Base-by-base conservation (phyloP, 2,113 vertebrate genomes). In the Eublepharis macularius region DNA sequence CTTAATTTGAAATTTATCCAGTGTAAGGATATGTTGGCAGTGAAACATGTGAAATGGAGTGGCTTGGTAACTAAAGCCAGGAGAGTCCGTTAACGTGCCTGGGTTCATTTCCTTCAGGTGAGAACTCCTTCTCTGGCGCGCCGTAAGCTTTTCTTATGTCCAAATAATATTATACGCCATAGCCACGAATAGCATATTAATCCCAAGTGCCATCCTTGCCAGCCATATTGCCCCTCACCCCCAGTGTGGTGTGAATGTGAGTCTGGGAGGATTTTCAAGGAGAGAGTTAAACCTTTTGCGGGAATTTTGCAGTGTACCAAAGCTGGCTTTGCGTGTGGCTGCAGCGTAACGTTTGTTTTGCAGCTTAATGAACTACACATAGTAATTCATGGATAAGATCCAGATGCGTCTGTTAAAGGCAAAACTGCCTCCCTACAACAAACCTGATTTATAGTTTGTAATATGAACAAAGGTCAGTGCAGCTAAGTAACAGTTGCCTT, bases 1-100 rank as follows among this genome's bases (percentile, higher is more conserved):
- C 51, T 60, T 86, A 84, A 86, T 82, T 73, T 47, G 84, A 80
- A 88, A 43, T 63, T 4, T 89, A 76, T 86, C 54, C 68, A 86
- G 82, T 2, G 80, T 45, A 84, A 86, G 81, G 86, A 81, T 43
- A 24, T 89, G 81, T 79, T 39, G 39, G 49, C 85, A 26, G 39
- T 57, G 84, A 66, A 83, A 60, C 60, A 36, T 65, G 3, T 19
- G 11, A 60, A n/a, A 29, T 80, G 65, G 49, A 60, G 32, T 80
- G 34, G 17, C 54, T 74, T 47, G 65, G 24, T 32, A 65, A 32
- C 26, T 17, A 36, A 11, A 60, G 29, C 51, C 36, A 51, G 54
- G 19, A 11, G 34, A 6, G 24, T 34, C 54, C 39, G 47, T 74
- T 74, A 34, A 32, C 8, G 1, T 32, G 47, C 11, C 8, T 63